These are phyloP conservation scores for Chrysochloris asiatica DNA, from an alignment of 2,113 vertebrate species.

Conservation along the genomic window DNA sequence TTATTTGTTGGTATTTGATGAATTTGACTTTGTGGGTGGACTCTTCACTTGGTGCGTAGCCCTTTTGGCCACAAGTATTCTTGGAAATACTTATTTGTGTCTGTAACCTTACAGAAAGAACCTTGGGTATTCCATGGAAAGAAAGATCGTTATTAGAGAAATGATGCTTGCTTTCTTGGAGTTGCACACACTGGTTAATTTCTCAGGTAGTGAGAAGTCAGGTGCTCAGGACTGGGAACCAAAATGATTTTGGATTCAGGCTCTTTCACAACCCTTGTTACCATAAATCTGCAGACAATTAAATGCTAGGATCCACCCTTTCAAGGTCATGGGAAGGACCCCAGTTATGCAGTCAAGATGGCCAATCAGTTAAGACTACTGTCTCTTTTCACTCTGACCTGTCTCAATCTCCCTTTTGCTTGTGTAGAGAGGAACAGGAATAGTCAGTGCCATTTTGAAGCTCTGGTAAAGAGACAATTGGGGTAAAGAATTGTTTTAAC, in stretches of 20 bases:
- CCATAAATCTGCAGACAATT: background rate
- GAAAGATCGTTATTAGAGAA: constrained; percentile 6
- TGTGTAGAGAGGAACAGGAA: background rate
- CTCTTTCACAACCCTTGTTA: background rate
- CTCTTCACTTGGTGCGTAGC: background rate
- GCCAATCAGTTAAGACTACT: background rate
- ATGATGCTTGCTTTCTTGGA: background rate
- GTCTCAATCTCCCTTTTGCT: background rate
- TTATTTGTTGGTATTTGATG: constrained; percentile 14
- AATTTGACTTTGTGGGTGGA: constrained; percentile 27
- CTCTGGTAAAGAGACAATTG: background rate
- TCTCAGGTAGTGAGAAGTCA: background rate
- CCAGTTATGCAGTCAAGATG: background rate
- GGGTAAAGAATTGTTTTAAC: background rate
- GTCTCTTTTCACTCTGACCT: background rate
- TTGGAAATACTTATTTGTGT: constrained; percentile 1
- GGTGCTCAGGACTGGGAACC: background rate
- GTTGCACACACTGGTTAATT: background rate
- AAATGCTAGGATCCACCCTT: background rate
- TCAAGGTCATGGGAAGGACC: background rate
- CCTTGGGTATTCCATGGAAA: background rate
- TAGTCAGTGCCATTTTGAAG: background rate
- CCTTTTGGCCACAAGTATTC: background rate
- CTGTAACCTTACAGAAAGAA: background rate
- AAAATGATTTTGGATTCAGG: background rate